Evolutionary conservation across 2,888 invertebrate species (phyloP).

Genomic region (Amaurobius ferox): DNA sequence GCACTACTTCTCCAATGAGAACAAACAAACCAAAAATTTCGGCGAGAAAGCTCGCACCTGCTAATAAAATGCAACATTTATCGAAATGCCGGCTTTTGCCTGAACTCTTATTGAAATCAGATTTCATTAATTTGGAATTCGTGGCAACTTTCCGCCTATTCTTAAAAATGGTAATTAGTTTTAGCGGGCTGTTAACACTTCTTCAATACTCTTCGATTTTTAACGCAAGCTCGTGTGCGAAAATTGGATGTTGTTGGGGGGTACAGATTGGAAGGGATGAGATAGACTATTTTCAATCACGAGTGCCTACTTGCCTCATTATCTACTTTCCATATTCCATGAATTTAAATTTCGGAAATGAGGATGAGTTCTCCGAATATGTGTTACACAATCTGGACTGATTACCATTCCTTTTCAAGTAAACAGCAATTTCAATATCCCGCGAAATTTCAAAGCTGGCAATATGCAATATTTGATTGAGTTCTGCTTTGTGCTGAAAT

Average conservation of each 20-base stretch:
- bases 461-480: conserved; percentile 1
- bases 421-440: conserved; percentile 3
- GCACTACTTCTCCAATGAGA: conserved; percentile 57
- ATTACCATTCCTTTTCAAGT: conserved; percentile 5
- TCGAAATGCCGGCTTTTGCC: conserved; percentile 15
- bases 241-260: conserved; percentile 30
- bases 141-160: conserved; percentile 46
- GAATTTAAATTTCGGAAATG: conserved; percentile 22
- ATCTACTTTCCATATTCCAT: conserved; percentile 16
- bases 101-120: conserved; percentile 55
- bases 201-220: conserved; percentile 57
- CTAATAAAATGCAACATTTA: conserved; percentile 56
- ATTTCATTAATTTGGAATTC: conserved; percentile 67
- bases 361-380: neutral
- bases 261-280: conserved; percentile 3
- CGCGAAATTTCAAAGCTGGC: neutral
- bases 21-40: conserved; percentile 64
- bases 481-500: neutral
- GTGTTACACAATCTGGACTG: neutral
- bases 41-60: conserved; percentile 60
- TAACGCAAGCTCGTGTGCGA: conserved; percentile 6
- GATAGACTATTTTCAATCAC: neutral
- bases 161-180: conserved; percentile 71
- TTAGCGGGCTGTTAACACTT: conserved; percentile 64
- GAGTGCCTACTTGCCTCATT: conserved; percentile 28